Conservation (phyloP, 2,113 vertebrate species). For the Dasypus novemcinctus region DNA sequence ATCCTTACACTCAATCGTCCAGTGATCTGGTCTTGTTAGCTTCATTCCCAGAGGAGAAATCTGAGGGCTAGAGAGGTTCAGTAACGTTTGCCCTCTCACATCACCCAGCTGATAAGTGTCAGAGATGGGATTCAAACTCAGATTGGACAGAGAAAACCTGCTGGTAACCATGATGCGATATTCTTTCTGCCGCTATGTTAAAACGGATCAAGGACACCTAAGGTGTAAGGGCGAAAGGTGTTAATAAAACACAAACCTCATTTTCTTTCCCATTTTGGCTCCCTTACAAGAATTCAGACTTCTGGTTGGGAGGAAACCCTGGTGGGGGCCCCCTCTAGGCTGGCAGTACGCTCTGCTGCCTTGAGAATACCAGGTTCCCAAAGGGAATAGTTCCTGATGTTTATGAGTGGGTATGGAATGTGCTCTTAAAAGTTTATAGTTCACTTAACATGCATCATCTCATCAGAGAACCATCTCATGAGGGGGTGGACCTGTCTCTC, state of each 20-base stretch:
- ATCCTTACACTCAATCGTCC: not conserved
- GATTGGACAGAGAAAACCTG: not conserved
- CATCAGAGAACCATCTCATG: slow-evolving; percentile 52
- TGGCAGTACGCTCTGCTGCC: not conserved
- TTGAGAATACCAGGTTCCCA: slow-evolving; percentile 53
- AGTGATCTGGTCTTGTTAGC: not conserved
- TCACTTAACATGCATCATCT: slow-evolving; percentile 64
- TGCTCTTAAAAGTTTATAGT: slow-evolving; percentile 70
- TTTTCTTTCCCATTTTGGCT: slow-evolving; percentile 48
- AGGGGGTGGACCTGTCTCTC: slow-evolving; percentile 35
- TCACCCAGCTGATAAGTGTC: not conserved
- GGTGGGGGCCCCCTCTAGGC: not conserved
- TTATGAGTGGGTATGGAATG: slow-evolving; percentile 64
- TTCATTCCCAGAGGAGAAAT: not conserved
- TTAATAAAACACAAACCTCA: slow-evolving; percentile 22
- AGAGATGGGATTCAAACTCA: slow-evolving; percentile 44
- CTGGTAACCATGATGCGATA: not conserved
- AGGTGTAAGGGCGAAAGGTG: not conserved
- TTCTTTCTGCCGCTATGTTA: not conserved
- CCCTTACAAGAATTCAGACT: slow-evolving; percentile 54
- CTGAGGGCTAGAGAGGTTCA: not conserved
- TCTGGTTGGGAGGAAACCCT: slow-evolving; percentile 12
- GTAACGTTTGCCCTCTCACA: not conserved
- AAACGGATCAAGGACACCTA: not conserved
- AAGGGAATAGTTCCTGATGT: slow-evolving; percentile 55